phyloP scores from a whole-genome alignment of 2,113 vertebrate species.

The Elephantulus edwardii region DNA sequence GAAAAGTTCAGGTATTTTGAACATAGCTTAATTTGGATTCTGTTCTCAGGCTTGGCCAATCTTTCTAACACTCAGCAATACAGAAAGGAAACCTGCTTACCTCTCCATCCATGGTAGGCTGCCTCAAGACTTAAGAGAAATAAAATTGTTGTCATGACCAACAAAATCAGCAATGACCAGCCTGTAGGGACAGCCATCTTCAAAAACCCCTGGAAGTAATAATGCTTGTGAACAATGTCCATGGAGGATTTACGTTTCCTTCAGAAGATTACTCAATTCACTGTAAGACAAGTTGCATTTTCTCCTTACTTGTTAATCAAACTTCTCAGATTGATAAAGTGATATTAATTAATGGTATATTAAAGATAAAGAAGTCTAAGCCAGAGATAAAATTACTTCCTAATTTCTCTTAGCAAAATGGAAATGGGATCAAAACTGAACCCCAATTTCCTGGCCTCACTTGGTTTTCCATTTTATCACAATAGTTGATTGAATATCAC shows the following conservation, averaged over 20 bases:
- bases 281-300: not conserved
- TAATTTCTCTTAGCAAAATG: constrained; percentile 28
- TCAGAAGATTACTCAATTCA: not conserved
- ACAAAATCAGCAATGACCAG: not conserved
- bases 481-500: not conserved
- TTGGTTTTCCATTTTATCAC: not conserved
- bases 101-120: not conserved
- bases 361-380: constrained; percentile 25
- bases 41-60: not conserved
- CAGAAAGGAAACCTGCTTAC: not conserved
- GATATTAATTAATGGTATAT: not conserved
- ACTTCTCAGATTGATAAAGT: constrained; percentile 9
- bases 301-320: not conserved
- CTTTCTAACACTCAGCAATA: too few species aligned
- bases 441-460: not conserved
- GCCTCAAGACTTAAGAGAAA: not conserved
- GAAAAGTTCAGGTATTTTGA: not conserved
- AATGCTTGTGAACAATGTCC: not conserved
- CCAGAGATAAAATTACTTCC: constrained; percentile 25
- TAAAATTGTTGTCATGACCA: not conserved
- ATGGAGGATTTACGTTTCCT: not conserved
- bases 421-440: not conserved
- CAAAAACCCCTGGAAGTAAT: not conserved
- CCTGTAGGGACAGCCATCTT: not conserved
- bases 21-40: not conserved